Evolutionary conservation across 2,888 invertebrate genomes (phyloP).

Genomic region (Lapara coniferarum): DNA sequence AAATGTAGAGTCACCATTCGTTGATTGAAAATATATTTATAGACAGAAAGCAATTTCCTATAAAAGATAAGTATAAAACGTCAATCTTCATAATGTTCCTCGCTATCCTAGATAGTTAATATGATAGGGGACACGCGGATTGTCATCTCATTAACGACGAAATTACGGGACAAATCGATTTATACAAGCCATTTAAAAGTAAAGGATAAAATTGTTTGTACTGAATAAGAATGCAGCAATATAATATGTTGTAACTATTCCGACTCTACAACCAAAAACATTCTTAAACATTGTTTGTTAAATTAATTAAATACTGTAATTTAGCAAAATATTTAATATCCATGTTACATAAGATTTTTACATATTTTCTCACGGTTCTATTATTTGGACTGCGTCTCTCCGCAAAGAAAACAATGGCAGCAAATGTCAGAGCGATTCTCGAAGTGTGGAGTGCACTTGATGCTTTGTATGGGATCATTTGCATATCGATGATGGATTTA

Average conservation of each 20-base stretch:
- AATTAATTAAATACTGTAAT: not conserved
- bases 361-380: constrained; percentile 58
- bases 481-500: constrained; percentile 73
- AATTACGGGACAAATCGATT: constrained; percentile 45
- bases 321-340: not conserved
- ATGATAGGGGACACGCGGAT: constrained; percentile 73
- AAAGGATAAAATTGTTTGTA: not conserved
- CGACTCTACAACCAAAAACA: not conserved
- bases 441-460: constrained; percentile 61
- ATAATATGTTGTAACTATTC: too few species aligned
- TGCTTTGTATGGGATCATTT: constrained; percentile 63
- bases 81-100: constrained; percentile 69
- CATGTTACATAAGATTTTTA: not conserved
- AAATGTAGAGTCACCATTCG: too few species aligned
- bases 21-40: not conserved
- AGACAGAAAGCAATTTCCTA: constrained; percentile 34
- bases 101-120: constrained; percentile 46
- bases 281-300: not conserved
- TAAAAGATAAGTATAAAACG: constrained; percentile 37
- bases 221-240: too few species aligned
- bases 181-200: constrained; percentile 8
- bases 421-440: constrained; percentile 62
- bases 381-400: constrained; percentile 36
- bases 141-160: constrained; percentile 47
- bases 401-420: constrained; percentile 64